Conservation (phyloP, 2,888 invertebrate species). For the Malachius bipustulatus region DNA sequence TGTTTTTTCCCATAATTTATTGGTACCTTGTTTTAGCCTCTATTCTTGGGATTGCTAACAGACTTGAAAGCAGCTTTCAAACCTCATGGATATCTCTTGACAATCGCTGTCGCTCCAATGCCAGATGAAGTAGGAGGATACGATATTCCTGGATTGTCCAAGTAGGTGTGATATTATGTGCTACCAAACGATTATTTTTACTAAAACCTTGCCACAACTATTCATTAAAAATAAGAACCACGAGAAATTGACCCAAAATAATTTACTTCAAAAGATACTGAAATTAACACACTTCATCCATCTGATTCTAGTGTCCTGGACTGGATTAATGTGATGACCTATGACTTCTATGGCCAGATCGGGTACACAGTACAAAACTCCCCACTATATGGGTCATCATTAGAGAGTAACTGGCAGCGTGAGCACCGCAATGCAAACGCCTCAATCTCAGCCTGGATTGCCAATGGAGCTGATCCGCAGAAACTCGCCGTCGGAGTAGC, state of each 20-base stretch:
- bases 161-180: too few species aligned
- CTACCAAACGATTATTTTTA: too few species aligned
- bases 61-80: slow-evolving; percentile 43
- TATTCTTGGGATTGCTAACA: too few species aligned
- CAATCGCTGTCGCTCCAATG: slow-evolving; percentile 47
- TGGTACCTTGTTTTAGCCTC: too few species aligned
- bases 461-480: slow-evolving; percentile 11
- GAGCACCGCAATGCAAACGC: slow-evolving; percentile 8
- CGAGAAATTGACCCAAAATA: too few species aligned
- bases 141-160: slow-evolving; percentile 41
- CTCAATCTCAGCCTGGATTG: slow-evolving; percentile 9
- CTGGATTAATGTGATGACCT: slow-evolving; percentile 12
- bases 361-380: slow-evolving; percentile 9
- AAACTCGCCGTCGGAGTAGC: slow-evolving; percentile 11
- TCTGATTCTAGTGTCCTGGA: slow-evolving; percentile 10
- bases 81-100: slow-evolving; percentile 39
- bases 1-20: too few species aligned
- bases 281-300: too few species aligned
- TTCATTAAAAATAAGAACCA: too few species aligned
- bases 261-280: too few species aligned
- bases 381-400: slow-evolving; percentile 6
- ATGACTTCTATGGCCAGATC: slow-evolving; percentile 10
- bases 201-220: too few species aligned
- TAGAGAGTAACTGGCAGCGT: slow-evolving; percentile 11
- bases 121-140: slow-evolving; percentile 42